Base-by-base conservation (phyloP, 1,140 invertebrate species). In the Carposina sasakii region DNA sequence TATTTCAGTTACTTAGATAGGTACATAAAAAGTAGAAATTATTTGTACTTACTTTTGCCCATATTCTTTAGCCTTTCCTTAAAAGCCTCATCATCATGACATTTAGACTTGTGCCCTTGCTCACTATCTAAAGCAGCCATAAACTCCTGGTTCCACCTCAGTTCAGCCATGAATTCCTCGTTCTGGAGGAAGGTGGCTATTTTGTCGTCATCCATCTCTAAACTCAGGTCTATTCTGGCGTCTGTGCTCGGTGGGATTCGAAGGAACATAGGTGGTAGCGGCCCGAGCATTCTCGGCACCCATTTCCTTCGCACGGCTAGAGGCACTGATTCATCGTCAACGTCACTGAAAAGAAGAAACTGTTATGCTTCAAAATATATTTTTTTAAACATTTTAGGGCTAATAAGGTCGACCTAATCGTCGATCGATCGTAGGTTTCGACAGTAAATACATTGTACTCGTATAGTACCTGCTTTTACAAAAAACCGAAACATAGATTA, bases 121-220 rank as follows among this genome's bases (percentile, higher is more conserved):
- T 92, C 91, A 69, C 89, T 92, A 69, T 96, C 93, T 34, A 97
- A 82, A 2, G 94, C 93, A 26, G 90, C 91, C 79, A 97, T 90
- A 68, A 97, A 97, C 66, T 96, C 94, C 75, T 95, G 90, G 75
- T 97, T 96, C 88, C 91, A 92, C 51, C 94, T 86, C 21, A 97
- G 82, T 71, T 96, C 93, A 30, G 92, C 90, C 89, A 97, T 92
- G 67, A 97, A 97, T 81, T 97, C 95, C 75, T 96, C 94, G 71
- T 97, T 97, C 76, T 97, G 95, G 40, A 97, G 83, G 81, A 96
- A 93, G 46, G 96, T 88, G 1, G 95, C 95, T 47, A 97, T 93
- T 56, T 93, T 87, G 74, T 95, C 93, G 66, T 95, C 94, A 57
- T 86, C 83, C 71, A 85, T 79, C 9, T 85, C 81, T 5, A 85